Conservation (phyloP, 2,888 invertebrate species). For the Sepiola atlantica region DNA sequence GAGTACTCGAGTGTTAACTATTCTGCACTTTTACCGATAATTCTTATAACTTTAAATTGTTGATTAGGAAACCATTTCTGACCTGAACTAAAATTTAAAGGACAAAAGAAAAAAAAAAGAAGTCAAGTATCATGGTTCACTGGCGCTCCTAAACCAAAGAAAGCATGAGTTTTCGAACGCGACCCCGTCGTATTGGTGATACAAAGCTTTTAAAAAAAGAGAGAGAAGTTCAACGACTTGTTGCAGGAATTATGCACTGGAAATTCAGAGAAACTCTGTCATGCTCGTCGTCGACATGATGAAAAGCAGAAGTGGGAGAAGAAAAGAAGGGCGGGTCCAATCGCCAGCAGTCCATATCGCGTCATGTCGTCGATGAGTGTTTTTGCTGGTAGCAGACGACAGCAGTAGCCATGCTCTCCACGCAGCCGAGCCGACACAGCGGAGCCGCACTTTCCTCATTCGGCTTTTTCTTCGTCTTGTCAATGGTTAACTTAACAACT, state of each 20-base stretch:
- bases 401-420: not conserved
- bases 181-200: too few species aligned
- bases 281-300: not conserved
- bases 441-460: not conserved
- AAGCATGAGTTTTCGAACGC: too few species aligned
- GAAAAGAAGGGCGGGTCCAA: too few species aligned
- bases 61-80: too few species aligned
- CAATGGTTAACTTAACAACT: not conserved
- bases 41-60: too few species aligned
- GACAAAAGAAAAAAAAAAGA: too few species aligned
- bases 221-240: not conserved
- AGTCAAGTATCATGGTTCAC: too few species aligned
- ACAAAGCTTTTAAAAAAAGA: not conserved
- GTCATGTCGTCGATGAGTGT: not conserved
- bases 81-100: too few species aligned
- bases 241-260: not conserved
- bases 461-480: not conserved
- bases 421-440: too few species aligned
- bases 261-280: not conserved
- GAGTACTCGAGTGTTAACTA: too few species aligned
- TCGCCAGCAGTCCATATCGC: not conserved
- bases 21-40: too few species aligned
- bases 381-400: not conserved
- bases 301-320: not conserved
- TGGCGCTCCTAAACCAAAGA: too few species aligned